Evolutionary conservation across 1,140 invertebrate species (phyloP).

Genomic region (Limonius californicus): DNA sequence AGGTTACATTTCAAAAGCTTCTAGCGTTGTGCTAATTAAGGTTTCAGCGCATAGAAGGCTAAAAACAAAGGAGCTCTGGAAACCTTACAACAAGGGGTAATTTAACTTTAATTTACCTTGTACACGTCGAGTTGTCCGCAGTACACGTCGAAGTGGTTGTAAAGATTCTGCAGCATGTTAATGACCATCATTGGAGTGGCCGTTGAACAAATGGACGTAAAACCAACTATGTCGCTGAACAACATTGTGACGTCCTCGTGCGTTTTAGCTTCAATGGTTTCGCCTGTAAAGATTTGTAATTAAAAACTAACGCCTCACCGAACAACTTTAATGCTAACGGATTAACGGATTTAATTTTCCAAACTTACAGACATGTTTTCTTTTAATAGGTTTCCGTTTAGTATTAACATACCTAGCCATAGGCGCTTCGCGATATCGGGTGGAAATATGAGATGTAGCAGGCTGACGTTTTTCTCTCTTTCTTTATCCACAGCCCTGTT

Average conservation of each 20-base stretch:
- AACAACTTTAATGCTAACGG: background rate
- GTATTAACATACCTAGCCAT: slow-evolving; percentile 72
- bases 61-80: too few species aligned
- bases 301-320: background rate
- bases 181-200: slow-evolving; percentile 92
- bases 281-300: slow-evolving; percentile 54
- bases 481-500: slow-evolving; percentile 88
- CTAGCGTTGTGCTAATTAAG: too few species aligned
- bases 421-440: slow-evolving; percentile 87
- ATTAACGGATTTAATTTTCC: background rate
- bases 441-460: slow-evolving; percentile 92
- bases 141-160: slow-evolving; percentile 87
- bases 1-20: too few species aligned
- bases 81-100: too few species aligned
- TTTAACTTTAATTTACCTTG: too few species aligned
- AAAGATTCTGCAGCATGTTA: slow-evolving; percentile 87
- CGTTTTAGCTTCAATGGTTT: slow-evolving; percentile 85
- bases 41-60: too few species aligned
- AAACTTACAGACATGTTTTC: background rate
- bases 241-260: slow-evolving; percentile 91
- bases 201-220: slow-evolving; percentile 88
- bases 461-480: slow-evolving; percentile 90
- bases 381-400: background rate
- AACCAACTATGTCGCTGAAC: slow-evolving; percentile 94
- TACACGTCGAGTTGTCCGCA: slow-evolving; percentile 89